Evolutionary conservation across 2,888 invertebrate genomes (phyloP).

Genomic region (Protodeltote pygarga): DNA sequence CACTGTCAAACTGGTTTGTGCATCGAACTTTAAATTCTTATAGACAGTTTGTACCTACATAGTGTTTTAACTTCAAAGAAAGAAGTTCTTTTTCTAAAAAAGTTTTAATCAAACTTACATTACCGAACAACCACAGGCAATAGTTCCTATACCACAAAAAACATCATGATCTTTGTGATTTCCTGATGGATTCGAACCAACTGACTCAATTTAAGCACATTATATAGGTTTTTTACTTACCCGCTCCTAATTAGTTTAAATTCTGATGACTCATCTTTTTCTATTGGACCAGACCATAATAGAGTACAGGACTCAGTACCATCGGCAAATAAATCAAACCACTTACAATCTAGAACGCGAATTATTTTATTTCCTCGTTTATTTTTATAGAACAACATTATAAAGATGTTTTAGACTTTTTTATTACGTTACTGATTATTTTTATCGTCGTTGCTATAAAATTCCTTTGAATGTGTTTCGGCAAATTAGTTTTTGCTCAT

Average conservation of each 20-base stretch:
- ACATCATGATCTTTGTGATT: constrained; percentile 64
- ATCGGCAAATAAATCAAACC: constrained; percentile 53
- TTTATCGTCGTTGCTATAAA: constrained; percentile 26
- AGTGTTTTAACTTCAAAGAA: not conserved
- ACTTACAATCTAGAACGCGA: constrained; percentile 12
- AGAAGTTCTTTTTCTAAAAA: constrained; percentile 6
- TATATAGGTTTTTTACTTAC: constrained; percentile 73
- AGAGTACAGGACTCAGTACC: constrained; percentile 62
- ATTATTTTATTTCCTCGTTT: constrained; percentile 13
- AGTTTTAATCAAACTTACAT: constrained; percentile 42
- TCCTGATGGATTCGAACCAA: constrained; percentile 70
- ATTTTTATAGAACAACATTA: constrained; percentile 23
- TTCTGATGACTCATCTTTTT: constrained; percentile 83
- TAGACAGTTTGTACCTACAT: too few relatives aligned
- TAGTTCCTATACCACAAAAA: constrained; percentile 40
- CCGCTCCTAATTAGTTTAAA: constrained; percentile 82
- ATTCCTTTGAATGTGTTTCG: constrained; percentile 26
- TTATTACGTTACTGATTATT: constrained; percentile 40
- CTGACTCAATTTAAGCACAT: constrained; percentile 73
- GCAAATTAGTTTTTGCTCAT: constrained; percentile 21
- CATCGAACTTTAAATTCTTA: too few relatives aligned
- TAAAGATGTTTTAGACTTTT: constrained; percentile 36
- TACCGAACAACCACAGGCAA: constrained; percentile 34
- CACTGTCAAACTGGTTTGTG: too few relatives aligned
- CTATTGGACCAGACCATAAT: constrained; percentile 77